Base-by-base conservation (phyloP, 2,797 vertebrate species). In the Rhynchonycteris naso region DNA sequence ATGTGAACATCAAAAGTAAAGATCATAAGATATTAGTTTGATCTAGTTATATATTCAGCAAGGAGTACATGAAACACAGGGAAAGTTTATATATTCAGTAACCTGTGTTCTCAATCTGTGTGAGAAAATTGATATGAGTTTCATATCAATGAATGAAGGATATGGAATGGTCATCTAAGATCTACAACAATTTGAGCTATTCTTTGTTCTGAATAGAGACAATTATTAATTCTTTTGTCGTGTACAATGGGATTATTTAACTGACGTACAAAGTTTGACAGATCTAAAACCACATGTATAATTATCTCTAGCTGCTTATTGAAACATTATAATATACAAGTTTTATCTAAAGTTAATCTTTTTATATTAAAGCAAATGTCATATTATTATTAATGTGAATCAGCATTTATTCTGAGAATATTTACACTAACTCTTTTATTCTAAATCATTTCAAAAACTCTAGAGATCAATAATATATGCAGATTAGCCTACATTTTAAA, bases 401-500 rank as follows among this genome's bases (percentile, higher is more conserved):
- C 54, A 28, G 13, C 22, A 11, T 30, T 47, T 50, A 54, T 85
- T 90, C 33, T 68, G 52, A 84, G 28, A 82, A 50, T 81, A 69
- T 63, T 81, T 66, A 69, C 15, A 90, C 14, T 35, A 83, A 90
- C 18, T 79, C 6, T 1, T 72, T 90, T 56, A 59, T 94, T 75
- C 1, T 18, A 74, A 69, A 74, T 95, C 30, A 74, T 82, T 93
- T 74, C 50, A 78, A 74, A 81, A 88, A n/a, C 47, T 56, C 56
- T 22, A 76, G 63, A 43, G 28, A 93, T 9, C 18, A 28, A 18
- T 66, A 90, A 79, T 79, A 33, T 30, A 85, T 65, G 35, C 52
- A 92, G 50, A 93, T 96, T 89, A 86, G 6, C 7, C 19, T 90
- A 43, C 9, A 74, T 94, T 91, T 93, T 90, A 92, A 95, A 88